phyloP scores from a whole-genome alignment of 2,113 vertebrate genomes.

The Ophiodon elongatus region DNA sequence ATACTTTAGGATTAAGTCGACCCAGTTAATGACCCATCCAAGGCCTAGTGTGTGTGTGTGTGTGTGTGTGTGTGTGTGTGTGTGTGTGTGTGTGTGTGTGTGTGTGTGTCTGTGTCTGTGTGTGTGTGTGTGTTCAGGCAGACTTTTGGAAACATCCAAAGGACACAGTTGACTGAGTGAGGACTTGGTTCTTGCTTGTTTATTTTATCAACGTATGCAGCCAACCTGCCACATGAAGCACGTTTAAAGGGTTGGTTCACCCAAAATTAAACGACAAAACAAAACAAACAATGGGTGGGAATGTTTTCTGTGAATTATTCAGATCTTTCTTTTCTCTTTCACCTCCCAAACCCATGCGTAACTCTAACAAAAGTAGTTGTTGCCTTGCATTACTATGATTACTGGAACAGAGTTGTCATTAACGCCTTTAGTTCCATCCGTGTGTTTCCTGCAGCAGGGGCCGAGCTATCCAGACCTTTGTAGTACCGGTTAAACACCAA shows the following conservation, averaged over 20 bases:
- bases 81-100: background rate
- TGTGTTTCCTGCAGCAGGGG: background rate
- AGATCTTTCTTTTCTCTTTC: background rate
- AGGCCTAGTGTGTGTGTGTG: background rate
- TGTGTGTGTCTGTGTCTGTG: background rate
- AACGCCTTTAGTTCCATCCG: background rate
- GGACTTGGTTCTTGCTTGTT: background rate
- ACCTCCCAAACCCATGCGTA: background rate
- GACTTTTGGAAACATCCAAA: constrained; percentile 29
- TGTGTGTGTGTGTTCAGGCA: background rate
- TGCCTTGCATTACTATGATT: background rate
- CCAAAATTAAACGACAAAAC: background rate
- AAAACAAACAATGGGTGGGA: background rate
- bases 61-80: constrained; percentile 1
- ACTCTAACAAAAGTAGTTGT: background rate
- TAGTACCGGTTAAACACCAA: background rate
- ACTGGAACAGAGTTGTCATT: background rate
- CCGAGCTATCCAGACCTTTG: background rate
- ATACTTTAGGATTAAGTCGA: constrained; percentile 52
- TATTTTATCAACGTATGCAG: background rate
- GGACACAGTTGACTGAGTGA: constrained; percentile 6
- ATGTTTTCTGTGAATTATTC: background rate
- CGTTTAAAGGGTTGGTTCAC: background rate
- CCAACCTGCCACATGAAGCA: background rate
- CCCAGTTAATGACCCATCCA: constrained; percentile 52